Evolutionary conservation across 2,888 invertebrate genomes (phyloP).

Genomic region (Tetheella fluctuosa): DNA sequence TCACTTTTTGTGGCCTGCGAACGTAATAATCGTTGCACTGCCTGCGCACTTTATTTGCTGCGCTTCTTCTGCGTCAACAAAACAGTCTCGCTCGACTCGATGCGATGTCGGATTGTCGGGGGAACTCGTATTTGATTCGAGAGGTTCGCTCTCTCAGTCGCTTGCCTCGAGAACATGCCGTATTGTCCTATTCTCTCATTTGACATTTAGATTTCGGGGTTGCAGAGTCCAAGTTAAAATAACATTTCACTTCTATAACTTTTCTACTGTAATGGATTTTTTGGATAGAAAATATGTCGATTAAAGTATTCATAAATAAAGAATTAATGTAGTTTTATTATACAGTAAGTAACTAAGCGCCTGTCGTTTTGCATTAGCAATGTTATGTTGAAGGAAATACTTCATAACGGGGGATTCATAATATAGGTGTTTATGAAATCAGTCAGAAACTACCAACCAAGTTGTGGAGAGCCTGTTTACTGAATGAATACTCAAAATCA

Average conservation of each 20-base stretch:
- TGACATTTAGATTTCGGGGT: conserved; percentile 58
- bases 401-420: too few species aligned
- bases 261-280: neutral
- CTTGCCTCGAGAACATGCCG: conserved; percentile 42
- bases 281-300: neutral
- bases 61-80: conserved; percentile 81
- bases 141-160: conserved; percentile 63
- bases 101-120: conserved; percentile 36
- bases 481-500: too few species aligned
- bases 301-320: neutral
- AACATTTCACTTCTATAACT: neutral
- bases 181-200: conserved; percentile 56
- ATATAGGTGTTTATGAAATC: too few species aligned
- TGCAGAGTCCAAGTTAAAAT: conserved; percentile 42
- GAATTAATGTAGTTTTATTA: neutral
- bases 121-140: conserved; percentile 44
- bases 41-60: conserved; percentile 80
- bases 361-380: neutral
- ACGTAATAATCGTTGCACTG: conserved; percentile 80
- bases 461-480: too few species aligned
- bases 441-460: too few species aligned
- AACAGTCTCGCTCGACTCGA: conserved; percentile 43
- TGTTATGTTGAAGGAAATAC: neutral
- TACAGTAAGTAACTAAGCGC: neutral
- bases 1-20: conserved; percentile 76